A percentile compares a stretch with the other conserved stretches of the same genome.
These are phyloP conservation scores for Synaphobranchus kaupii DNA, from an alignment of 2,797 vertebrate species.

Conservation along the genomic window DNA sequence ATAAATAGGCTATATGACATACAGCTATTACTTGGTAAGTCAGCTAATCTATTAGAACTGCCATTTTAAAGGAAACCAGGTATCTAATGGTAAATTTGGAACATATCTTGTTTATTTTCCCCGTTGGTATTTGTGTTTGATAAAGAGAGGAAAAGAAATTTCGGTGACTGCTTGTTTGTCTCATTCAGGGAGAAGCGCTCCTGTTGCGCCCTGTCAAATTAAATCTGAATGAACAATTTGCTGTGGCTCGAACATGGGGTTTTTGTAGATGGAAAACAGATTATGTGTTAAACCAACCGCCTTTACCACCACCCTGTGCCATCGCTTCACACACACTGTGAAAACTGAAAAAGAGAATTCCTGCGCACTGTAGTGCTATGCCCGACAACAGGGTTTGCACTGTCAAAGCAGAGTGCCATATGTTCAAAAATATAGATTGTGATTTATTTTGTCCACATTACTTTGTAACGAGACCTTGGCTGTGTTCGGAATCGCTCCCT, in stretches of 20 bases:
- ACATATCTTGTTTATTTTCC: neutral
- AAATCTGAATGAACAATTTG: conserved; percentile 5
- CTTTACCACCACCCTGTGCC: neutral
- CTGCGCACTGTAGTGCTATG: neutral
- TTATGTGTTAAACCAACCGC: neutral
- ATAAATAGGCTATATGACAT: neutral
- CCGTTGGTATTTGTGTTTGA: neutral
- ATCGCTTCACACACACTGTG: neutral
- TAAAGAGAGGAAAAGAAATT: neutral
- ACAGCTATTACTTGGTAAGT: neutral
- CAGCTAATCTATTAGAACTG: neutral
- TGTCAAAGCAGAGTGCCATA: neutral
- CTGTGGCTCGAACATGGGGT: neutral
- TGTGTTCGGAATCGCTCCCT: no score
- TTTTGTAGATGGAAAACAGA: neutral
- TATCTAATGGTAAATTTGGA: neutral
- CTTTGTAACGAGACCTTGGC: neutral
- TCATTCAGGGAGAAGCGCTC: neutral
- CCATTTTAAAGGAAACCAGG: neutral
- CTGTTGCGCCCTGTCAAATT: neutral
- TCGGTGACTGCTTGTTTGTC: neutral
- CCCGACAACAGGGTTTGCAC: neutral
- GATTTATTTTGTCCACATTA: neutral
- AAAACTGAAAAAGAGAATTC: neutral
- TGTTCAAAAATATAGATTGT: neutral